Percentiles rank a stretch among this genome's conserved stretches.
Conservation (phyloP, 2,888 invertebrate species). For the Coleophora flavipennella region DNA sequence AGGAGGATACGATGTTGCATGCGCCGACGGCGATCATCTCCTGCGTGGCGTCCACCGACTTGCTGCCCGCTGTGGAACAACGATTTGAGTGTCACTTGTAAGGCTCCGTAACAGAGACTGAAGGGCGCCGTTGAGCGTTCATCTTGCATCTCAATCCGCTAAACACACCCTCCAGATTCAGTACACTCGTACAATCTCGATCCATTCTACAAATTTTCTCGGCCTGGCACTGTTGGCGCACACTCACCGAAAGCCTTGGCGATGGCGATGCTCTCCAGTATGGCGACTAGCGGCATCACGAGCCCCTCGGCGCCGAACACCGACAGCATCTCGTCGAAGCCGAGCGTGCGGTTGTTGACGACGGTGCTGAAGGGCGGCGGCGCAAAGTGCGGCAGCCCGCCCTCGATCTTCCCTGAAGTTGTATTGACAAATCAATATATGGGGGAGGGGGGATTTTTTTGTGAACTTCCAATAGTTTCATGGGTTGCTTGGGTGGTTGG, state of each 20-base stretch:
- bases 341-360: conserved; percentile 67
- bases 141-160: too few relatives aligned
- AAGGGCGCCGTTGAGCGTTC: too few relatives aligned
- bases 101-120: too few relatives aligned
- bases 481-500: too few relatives aligned
- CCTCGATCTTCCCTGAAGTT: conserved; percentile 69
- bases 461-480: too few relatives aligned
- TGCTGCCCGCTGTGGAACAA: conserved; percentile 82
- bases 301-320: conserved; percentile 74
- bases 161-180: too few relatives aligned
- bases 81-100: too few relatives aligned
- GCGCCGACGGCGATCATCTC: conserved; percentile 91
- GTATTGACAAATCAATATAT: neutral
- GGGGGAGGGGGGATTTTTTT: too few relatives aligned
- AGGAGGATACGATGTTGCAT: conserved; percentile 85
- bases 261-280: conserved; percentile 82
- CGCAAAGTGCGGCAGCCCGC: conserved; percentile 79
- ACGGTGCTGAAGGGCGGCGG: conserved; percentile 78
- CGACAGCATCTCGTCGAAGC: conserved; percentile 75
- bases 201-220: too few relatives aligned
- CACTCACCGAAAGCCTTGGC: conserved; percentile 82
- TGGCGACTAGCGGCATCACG: conserved; percentile 81
- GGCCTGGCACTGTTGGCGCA: too few relatives aligned
- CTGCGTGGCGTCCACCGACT: conserved; percentile 87
- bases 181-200: too few relatives aligned